phyloP scores from a whole-genome alignment of 2,797 vertebrate species.

The Ispidina picta region DNA sequence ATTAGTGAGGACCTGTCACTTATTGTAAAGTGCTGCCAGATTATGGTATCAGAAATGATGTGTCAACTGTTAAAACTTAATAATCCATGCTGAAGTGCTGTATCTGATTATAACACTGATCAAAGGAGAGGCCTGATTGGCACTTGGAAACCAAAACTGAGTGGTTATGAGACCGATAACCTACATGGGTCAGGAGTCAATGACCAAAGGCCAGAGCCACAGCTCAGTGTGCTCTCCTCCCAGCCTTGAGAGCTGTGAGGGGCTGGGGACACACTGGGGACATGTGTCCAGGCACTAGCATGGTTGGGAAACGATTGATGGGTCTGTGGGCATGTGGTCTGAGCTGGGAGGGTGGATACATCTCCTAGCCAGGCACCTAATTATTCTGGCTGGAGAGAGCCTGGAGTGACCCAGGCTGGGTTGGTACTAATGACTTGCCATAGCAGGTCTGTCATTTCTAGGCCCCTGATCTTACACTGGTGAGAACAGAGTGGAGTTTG shows the following conservation, averaged over 20 bases:
- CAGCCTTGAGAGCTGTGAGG: background rate
- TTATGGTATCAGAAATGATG: slow-evolving; percentile 61
- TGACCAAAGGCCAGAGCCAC: fast-evolving
- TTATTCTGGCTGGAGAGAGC: background rate
- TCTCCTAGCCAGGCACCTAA: background rate
- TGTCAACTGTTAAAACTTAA: slow-evolving; percentile 64
- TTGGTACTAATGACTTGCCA: background rate
- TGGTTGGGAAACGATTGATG: background rate
- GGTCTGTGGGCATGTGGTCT: background rate
- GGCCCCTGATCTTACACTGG: background rate
- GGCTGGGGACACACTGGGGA: background rate
- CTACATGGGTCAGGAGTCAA: slow-evolving; percentile 48
- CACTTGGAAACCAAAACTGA: background rate
- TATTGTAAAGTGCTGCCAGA: slow-evolving; percentile 70
- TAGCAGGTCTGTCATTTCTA: background rate
- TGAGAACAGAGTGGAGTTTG: background rate
- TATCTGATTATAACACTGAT: slow-evolving; percentile 67
- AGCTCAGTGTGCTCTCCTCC: background rate
- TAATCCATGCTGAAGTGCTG: slow-evolving; percentile 66
- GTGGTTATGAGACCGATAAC: slow-evolving; percentile 21
- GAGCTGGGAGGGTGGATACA: background rate
- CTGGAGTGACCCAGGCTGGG: background rate
- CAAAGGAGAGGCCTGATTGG: slow-evolving; percentile 64
- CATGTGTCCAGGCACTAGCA: background rate
- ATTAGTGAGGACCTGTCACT: slow-evolving; percentile 73